phyloP scores from a whole-genome alignment of 2,797 vertebrate genomes.

The Sebastes iracundus region DNA sequence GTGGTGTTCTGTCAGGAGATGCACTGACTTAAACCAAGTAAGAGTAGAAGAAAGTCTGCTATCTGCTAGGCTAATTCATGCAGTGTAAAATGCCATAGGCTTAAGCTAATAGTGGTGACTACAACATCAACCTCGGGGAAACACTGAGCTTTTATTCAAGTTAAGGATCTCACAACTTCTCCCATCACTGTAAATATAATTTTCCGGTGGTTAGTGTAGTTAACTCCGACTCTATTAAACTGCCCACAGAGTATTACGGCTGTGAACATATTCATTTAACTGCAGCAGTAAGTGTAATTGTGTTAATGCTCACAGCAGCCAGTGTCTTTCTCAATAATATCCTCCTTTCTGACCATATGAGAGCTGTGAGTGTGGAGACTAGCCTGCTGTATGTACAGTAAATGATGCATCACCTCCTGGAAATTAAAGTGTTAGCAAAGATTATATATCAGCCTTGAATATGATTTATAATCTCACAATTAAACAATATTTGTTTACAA shows the following conservation, averaged over 20 bases:
- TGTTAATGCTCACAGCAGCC: background rate
- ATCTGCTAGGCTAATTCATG: too few species aligned
- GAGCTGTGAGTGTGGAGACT: background rate
- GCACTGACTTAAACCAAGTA: too few species aligned
- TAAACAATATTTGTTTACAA: conserved; percentile 29
- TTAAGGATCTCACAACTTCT: background rate
- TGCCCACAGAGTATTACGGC: background rate
- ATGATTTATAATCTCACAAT: conserved; percentile 26
- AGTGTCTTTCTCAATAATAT: background rate
- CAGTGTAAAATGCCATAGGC: background rate
- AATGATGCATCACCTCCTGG: conserved; percentile 32
- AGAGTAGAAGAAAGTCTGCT: too few species aligned
- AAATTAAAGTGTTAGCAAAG: conserved; percentile 14
- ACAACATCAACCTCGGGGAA: background rate
- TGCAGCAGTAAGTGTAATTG: background rate
- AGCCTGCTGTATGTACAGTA: background rate
- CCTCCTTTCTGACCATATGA: background rate
- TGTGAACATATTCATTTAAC: conserved; percentile 5
- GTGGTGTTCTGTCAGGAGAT: too few species aligned
- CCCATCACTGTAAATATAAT: background rate
- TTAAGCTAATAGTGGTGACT: background rate
- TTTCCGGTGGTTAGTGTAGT: background rate
- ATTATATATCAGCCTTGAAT: conserved; percentile 21
- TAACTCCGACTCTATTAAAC: conserved; percentile 1
- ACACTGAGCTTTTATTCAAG: background rate